Evolutionary conservation across 2,888 invertebrate species (phyloP).

Genomic region (Slavum lentiscoides): DNA sequence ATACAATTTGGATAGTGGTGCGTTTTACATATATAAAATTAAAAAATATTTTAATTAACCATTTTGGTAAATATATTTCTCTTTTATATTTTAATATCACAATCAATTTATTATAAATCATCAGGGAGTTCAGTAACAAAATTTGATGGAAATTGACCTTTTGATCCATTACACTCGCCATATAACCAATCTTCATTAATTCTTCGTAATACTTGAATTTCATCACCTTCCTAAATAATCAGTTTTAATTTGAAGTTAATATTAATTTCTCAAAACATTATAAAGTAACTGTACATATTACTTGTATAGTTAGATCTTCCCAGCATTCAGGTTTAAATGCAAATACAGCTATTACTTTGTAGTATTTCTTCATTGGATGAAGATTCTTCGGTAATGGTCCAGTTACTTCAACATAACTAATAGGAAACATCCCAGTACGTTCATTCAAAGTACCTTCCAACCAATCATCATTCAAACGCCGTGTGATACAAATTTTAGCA

Average conservation of each 20-base stretch:
- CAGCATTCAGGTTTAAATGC: slow-evolving; percentile 69
- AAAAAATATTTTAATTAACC: background rate
- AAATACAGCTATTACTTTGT: slow-evolving; percentile 69
- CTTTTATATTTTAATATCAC: slow-evolving; percentile 36
- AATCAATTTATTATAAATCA: slow-evolving; percentile 33
- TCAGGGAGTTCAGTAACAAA: slow-evolving; percentile 63
- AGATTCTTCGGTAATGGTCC: slow-evolving; percentile 66
- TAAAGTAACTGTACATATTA: slow-evolving; percentile 57
- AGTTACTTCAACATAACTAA: slow-evolving; percentile 76
- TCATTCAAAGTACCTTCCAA: slow-evolving; percentile 72
- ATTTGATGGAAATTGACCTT: slow-evolving; percentile 79
- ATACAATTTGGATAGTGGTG: slow-evolving; percentile 6
- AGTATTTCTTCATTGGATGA: slow-evolving; percentile 56
- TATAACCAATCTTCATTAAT: slow-evolving; percentile 79
- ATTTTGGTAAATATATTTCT: slow-evolving; percentile 32
- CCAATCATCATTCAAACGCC: slow-evolving; percentile 79
- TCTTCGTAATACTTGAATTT: slow-evolving; percentile 69
- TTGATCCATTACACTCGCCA: slow-evolving; percentile 70
- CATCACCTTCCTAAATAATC: slow-evolving; percentile 64
- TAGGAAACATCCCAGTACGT: slow-evolving; percentile 80
- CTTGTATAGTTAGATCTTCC: slow-evolving; percentile 66
- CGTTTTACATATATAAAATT: slow-evolving; percentile 25
- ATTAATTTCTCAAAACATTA: slow-evolving; percentile 28
- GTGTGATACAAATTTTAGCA: slow-evolving; percentile 72
- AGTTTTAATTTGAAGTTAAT: background rate